Evolutionary conservation across 2,797 vertebrate species (phyloP), one percentile per base, ranked within the genome.

Genomic region (Gadopsis marmoratus): DNA sequence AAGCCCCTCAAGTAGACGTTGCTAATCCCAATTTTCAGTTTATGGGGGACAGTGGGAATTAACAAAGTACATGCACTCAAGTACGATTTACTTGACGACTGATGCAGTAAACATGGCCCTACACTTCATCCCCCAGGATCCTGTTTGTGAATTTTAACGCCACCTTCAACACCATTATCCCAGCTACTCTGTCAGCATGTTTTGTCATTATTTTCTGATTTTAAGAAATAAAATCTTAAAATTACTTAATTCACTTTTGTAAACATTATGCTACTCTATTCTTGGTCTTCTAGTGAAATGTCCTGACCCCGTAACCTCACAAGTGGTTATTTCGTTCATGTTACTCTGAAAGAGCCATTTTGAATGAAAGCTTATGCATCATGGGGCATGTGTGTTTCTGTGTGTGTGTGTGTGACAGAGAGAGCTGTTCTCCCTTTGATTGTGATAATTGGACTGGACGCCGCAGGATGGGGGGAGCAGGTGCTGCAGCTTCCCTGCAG

Each of bases 381-480:
- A 12, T 16, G 13, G 33, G 39, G 37, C 5, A 5, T 2, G 23
- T 62, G 56, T 65, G 35, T 68, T 11, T 61, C 9, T 29, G 16
- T 17, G 68, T 26, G 41, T 21, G n/a, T 7, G 17, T 12, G 41
- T 21, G 16, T 17, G 43, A 29, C 33, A 41, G 12, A 48, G 35
- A 53, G 41, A 39, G 51, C 3, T 29, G 48, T 29, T 60, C 33
- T 50, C 84, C 84, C 80, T 79, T 39, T 65, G 66, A 61, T 10
- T 33, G 19, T 51, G 45, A 67, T 35, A 14, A 65, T 0, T 19
- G 59, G 26, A 56, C 21, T 23, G 0, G 16, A 35, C 51, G 16
- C n/a, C 55, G 41, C 21, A 16, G 79, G 67, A 23, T 13, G 5
- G 21, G 35, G 2, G 2, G 16, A 45, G 63, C 21, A 60, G 41